phyloP scores from a whole-genome alignment of 2,888 invertebrate species.

The Drosophila kokeensis region DNA sequence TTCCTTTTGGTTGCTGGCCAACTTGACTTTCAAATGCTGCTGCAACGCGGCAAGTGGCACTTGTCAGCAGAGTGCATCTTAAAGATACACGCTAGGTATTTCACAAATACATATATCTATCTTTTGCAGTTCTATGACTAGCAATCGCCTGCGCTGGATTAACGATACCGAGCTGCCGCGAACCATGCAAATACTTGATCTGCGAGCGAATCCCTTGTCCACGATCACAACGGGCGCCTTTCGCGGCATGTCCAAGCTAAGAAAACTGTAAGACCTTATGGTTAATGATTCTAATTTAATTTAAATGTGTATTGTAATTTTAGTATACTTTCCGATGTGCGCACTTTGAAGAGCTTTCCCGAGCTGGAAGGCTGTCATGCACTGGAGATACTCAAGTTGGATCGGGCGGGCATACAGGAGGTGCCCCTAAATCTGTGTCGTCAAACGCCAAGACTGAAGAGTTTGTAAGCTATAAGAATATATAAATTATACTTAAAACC shows the following conservation, averaged over 20 bases:
- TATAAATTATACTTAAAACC: rapidly evolving
- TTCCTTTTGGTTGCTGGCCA: slow-evolving; percentile 57
- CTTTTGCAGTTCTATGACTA: slow-evolving; percentile 89
- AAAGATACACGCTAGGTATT: slow-evolving; percentile 35
- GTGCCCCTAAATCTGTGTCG: slow-evolving; percentile 92
- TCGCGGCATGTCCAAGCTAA: slow-evolving; percentile 90
- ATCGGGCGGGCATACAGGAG: slow-evolving; percentile 91
- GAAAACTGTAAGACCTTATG: slow-evolving; percentile 89
- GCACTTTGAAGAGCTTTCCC: slow-evolving; percentile 92
- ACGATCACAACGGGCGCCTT: slow-evolving; percentile 90
- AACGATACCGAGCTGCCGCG: slow-evolving; percentile 89
- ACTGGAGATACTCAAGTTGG: slow-evolving; percentile 92
- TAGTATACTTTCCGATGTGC: slow-evolving; percentile 94
- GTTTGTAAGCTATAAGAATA: slow-evolving; percentile 88
- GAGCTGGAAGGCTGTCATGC: slow-evolving; percentile 92
- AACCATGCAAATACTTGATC: slow-evolving; percentile 91
- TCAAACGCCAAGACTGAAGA: slow-evolving; percentile 91
- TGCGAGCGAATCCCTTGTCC: slow-evolving; percentile 93
- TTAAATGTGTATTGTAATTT: neutral
- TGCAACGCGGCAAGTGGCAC: slow-evolving; percentile 64
- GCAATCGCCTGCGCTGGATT: slow-evolving; percentile 92
- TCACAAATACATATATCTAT: slow-evolving; percentile 15
- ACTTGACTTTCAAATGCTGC: slow-evolving; percentile 71
- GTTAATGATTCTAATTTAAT: neutral
- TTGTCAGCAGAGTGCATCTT: slow-evolving; percentile 56